Evolutionary conservation across 1,140 invertebrate genomes (phyloP).

Genomic region (Zaprionus davidi): DNA sequence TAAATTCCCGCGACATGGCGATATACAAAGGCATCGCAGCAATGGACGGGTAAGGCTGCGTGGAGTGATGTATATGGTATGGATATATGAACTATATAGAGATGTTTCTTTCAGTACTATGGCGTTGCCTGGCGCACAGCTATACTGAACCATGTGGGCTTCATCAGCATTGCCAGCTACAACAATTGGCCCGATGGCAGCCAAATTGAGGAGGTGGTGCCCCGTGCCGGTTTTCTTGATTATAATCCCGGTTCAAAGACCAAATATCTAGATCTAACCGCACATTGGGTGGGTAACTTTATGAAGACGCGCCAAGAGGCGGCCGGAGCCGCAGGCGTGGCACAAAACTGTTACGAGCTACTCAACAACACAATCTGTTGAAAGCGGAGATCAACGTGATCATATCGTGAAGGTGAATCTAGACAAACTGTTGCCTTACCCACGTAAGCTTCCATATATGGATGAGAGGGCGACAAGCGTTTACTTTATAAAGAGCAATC

Average conservation of each 20-base stretch:
- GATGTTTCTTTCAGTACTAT: constrained; percentile 84
- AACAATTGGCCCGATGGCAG: constrained; percentile 88
- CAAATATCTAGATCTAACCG: constrained; percentile 87
- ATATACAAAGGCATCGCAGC: constrained; percentile 85
- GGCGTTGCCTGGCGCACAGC: constrained; percentile 86
- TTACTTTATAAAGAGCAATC: constrained; percentile 75
- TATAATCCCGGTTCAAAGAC: constrained; percentile 86
- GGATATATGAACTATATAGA: not conserved
- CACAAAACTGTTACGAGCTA: constrained; percentile 74
- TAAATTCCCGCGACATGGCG: constrained; percentile 86
- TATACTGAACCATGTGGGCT: constrained; percentile 85
- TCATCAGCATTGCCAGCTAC: constrained; percentile 86
- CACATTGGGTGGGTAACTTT: constrained; percentile 86
- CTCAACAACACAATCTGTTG: constrained; percentile 83
- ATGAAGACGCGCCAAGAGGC: constrained; percentile 77
- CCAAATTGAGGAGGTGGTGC: constrained; percentile 87
- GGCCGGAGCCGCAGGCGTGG: constrained; percentile 49
- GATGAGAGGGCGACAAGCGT: constrained; percentile 43
- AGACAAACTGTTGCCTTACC: constrained; percentile 42
- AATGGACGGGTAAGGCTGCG: constrained; percentile 84
- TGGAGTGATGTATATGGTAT: not conserved
- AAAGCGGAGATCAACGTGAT: constrained; percentile 19
- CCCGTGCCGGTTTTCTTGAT: constrained; percentile 85
- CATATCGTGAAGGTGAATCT: constrained; percentile 44
- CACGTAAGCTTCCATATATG: constrained; percentile 34